Conservation (phyloP, 2,888 invertebrate species). For the Machimus atricapillus region DNA sequence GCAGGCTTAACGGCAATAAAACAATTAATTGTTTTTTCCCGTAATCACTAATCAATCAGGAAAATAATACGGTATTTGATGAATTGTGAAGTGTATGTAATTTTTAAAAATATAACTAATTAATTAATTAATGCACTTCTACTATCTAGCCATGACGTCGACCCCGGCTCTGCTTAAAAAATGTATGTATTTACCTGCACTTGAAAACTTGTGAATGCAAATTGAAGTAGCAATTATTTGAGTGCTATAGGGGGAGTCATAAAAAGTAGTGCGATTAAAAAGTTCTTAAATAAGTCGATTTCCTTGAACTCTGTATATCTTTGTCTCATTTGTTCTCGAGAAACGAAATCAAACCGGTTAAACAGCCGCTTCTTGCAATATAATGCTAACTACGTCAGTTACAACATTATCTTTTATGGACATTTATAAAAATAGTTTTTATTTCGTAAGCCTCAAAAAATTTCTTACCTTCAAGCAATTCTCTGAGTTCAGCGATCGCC, state of each 20-base stretch:
- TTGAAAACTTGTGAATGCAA: neutral
- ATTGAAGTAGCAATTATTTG: neutral
- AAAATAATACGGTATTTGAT: neutral
- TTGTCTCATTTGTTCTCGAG: neutral
- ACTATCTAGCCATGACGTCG: neutral
- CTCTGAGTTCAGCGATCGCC: conserved; percentile 66
- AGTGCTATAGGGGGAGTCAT: neutral
- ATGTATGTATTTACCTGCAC: neutral
- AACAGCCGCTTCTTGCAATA: neutral
- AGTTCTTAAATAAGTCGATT: neutral
- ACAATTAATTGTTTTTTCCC: neutral
- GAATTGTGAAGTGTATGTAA: neutral
- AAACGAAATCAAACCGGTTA: neutral
- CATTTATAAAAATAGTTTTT: neutral
- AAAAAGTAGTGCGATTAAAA: neutral
- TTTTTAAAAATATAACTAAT: neutral
- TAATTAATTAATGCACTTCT: neutral
- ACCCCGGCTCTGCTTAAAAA: neutral
- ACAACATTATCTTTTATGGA: neutral
- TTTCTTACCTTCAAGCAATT: conserved; percentile 68
- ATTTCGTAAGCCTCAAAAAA: neutral
- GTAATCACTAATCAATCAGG: neutral
- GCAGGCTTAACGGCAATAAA: neutral
- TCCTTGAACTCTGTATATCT: neutral
- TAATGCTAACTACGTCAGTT: neutral